These are phyloP conservation scores for Ecliptopera silaceata DNA, from an alignment of 2,888 invertebrate species.

Conservation along the genomic window DNA sequence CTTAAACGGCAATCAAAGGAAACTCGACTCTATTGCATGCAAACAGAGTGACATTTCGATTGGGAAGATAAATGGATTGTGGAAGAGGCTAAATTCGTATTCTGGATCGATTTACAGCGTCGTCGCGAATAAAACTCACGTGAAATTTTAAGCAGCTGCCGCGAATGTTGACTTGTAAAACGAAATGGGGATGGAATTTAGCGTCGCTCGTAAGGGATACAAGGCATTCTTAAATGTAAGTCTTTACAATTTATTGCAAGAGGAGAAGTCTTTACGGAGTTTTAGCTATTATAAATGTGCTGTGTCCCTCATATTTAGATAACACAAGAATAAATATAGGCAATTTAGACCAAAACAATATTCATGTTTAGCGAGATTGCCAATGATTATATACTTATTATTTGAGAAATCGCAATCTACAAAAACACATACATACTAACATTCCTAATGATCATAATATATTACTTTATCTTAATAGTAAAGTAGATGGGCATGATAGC, in stretches of 20 bases:
- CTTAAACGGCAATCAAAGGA: constrained; percentile 36
- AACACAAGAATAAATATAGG: no score
- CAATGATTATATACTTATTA: no score
- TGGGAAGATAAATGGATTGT: constrained; percentile 25
- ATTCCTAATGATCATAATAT: no score
- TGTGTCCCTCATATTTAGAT: background rate
- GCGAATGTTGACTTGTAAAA: constrained; percentile 27
- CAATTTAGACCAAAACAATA: no score
- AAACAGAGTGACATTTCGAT: constrained; percentile 39
- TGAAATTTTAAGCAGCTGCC: constrained; percentile 49
- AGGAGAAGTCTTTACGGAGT: background rate
- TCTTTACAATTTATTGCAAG: background rate
- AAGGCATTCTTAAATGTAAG: background rate
- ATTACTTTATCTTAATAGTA: no score
- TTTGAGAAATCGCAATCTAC: no score
- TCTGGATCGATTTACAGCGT: constrained; percentile 47
- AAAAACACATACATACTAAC: no score
- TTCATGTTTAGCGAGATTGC: no score
- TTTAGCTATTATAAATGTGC: background rate
- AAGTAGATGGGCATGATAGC: no score
- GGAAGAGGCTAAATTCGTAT: constrained; percentile 41
- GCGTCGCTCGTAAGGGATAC: background rate
- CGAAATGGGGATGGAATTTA: constrained; percentile 19
- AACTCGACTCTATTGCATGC: constrained; percentile 33
- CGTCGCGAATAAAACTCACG: constrained; percentile 49